Evolutionary conservation across 35 echinoderm and acorn worm species (phyloP), one percentile per base, ranked within the genome.

Genomic region (Amphiura filiformis): DNA sequence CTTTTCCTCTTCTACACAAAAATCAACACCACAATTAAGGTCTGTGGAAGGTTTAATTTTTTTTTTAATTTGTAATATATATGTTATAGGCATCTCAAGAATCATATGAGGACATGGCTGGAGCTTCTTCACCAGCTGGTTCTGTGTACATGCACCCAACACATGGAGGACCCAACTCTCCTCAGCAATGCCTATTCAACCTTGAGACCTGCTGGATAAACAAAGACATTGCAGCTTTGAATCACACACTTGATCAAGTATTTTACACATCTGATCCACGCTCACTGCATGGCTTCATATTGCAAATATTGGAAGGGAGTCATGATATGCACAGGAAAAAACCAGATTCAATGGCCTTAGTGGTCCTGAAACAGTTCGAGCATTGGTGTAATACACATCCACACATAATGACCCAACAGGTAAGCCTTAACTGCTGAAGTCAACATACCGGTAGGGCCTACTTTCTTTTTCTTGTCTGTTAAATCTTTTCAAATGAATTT

Each of bases 321-420:
- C 40, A 83, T 42, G 89, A 91, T 39, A 38, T 91, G 22, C 64
- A 82, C 26, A 83, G 82, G 70, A 91, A 76, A 70, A 91, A 91
- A 42, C 82, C 70, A 1, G 82, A 83, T n/a, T 65, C 89, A 56
- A 38, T 91, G 4, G 89, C 38, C 26, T 13, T 91, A 32, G 17
- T 84, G 1, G 34, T 91, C 38, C 75, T 91, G 15, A 77, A 41
- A 76, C 56, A 85, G 82, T 91, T 91, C 78, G 81, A 79, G 1
- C 5, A 38, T n/a, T 78, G 82, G 89, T 42, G 70, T 0, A 31
- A 84, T 1, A 38, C 31, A 33, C 56, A 85, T 1, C 56, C 49
- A 36, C 57, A 75, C 34, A n/a, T 33, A 35, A 56, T 85, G 20
- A 56, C 83, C 23, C 11, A 4, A 37, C 49, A 65, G 36, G 83